A percentile compares a stretch with the other conserved stretches of the same genome.
These are phyloP conservation scores for Protonemura montana DNA, from an alignment of 2,888 invertebrate species.

Conservation along the genomic window DNA sequence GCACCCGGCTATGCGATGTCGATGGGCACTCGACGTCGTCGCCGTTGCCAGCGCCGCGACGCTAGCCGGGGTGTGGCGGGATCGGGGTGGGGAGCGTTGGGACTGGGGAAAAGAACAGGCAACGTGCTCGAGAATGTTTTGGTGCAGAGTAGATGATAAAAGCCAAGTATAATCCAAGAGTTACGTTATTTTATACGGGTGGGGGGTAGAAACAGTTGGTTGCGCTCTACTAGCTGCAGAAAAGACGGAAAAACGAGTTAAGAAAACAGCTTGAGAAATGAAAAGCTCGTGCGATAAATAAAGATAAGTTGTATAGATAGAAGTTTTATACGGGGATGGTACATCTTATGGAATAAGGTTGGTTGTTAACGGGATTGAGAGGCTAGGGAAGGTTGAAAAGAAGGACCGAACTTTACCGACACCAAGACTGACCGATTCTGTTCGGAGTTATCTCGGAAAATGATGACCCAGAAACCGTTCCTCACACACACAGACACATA, in stretches of 20 bases:
- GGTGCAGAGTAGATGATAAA: background rate
- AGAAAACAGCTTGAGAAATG: conserved; percentile 2
- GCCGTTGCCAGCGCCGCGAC: background rate
- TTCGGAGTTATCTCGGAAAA: background rate
- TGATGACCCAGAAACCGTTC: background rate
- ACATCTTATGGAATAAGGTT: background rate
- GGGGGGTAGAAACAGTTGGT: background rate
- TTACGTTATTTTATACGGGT: background rate
- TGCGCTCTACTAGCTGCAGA: background rate
- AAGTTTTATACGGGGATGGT: background rate
- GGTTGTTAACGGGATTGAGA: background rate
- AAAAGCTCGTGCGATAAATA: background rate
- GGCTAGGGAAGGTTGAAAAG: background rate
- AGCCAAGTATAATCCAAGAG: conserved; percentile 4
- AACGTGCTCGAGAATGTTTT: background rate
- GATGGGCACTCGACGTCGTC: background rate
- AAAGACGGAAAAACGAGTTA: background rate
- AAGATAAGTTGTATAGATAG: conserved; percentile 12
- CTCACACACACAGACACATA: background rate
- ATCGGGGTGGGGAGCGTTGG: background rate
- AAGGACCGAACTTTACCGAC: background rate
- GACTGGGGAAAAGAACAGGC: background rate
- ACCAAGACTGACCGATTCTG: background rate
- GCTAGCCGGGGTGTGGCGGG: background rate
- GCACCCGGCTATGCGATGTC: background rate